A percentile compares a stretch with the other conserved stretches of the same genome.
These are phyloP conservation scores for Lophotis ruficrista DNA, from an alignment of 2,113 vertebrate species.

Conservation along the genomic window DNA sequence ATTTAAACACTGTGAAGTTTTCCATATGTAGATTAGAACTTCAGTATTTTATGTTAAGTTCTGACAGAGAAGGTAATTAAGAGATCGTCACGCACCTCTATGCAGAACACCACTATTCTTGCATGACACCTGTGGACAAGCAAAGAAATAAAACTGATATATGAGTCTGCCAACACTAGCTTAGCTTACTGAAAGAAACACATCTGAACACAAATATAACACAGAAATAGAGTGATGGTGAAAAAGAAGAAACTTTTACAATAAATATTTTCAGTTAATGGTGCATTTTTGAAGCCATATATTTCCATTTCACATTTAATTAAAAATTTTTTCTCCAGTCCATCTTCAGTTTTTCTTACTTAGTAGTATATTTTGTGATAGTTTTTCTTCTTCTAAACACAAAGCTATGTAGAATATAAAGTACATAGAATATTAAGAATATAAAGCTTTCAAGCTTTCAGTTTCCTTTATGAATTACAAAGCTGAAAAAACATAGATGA, in stretches of 20 bases:
- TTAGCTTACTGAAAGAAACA: not conserved
- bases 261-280: not conserved
- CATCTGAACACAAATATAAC: not conserved
- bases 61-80: not conserved
- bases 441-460: not conserved
- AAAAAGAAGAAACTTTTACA: not conserved
- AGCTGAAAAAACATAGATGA: not conserved
- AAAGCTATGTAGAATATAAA: not conserved
- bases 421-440: not conserved
- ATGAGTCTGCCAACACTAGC: not conserved
- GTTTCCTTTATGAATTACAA: not conserved
- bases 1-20: not conserved
- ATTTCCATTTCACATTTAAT: not conserved
- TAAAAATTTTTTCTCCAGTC: not conserved
- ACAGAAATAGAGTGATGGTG: not conserved
- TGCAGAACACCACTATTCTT: not conserved
- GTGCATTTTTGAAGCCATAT: not conserved
- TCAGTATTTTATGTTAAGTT: not conserved
- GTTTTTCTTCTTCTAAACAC: not conserved
- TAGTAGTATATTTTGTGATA: not conserved
- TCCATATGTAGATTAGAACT: not conserved
- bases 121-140: not conserved
- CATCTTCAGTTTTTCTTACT: not conserved
- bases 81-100: not conserved
- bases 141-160: not conserved